phyloP scores from a whole-genome alignment of 2,113 vertebrate species.

The Chascanopsetta lugubris region DNA sequence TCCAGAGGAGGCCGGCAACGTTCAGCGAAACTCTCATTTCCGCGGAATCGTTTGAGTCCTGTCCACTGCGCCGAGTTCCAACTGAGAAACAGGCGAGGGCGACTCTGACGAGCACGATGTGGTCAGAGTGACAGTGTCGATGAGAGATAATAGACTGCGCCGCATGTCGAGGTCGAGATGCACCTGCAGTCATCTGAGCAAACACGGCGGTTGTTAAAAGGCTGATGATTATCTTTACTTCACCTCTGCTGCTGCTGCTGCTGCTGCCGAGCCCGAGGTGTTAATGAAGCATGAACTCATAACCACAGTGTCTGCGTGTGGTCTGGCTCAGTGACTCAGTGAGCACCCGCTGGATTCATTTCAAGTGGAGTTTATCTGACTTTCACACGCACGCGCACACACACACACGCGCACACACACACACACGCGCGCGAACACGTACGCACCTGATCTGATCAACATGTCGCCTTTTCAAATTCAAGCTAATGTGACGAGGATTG shows the following conservation, averaged over 20 bases:
- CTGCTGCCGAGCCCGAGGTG: neutral
- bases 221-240: neutral
- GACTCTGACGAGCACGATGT: too few species aligned
- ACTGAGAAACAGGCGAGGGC: too few species aligned
- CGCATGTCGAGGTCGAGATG: neutral
- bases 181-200: neutral
- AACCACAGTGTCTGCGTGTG: neutral
- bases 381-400: slow-evolving; percentile 9
- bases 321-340: neutral
- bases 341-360: neutral
- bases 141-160: too few species aligned
- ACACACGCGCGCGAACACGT: neutral
- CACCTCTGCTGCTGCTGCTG: neutral
- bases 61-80: too few species aligned
- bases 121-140: too few species aligned
- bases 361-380: neutral
- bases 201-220: neutral
- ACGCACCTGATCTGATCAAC: neutral
- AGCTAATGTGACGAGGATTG: neutral
- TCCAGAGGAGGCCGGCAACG: too few species aligned
- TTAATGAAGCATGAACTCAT: neutral
- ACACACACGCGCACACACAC: too few species aligned
- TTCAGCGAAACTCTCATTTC: too few species aligned
- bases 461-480: neutral
- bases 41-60: too few species aligned